These are phyloP conservation scores for Phoebastria nigripes DNA, from an alignment of 2,797 vertebrate species.

Conservation along the genomic window DNA sequence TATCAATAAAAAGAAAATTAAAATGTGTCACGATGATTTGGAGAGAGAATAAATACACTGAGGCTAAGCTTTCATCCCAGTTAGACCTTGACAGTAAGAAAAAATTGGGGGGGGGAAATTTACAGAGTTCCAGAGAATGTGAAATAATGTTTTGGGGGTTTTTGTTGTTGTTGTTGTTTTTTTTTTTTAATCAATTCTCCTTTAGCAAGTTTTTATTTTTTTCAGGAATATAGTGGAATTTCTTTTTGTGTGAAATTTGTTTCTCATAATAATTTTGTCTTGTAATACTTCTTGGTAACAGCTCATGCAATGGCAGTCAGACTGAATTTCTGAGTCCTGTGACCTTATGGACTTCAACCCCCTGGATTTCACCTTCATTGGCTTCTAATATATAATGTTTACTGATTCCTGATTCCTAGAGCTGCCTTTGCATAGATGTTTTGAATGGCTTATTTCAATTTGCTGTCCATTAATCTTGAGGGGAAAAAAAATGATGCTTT, in stretches of 20 bases:
- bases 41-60: neutral
- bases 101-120: neutral
- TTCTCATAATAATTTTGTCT: neutral
- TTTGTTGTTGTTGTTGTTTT: no score
- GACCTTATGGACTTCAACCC: neutral
- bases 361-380: neutral
- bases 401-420: neutral
- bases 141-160: neutral
- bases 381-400: neutral
- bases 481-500: neutral
- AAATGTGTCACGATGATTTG: neutral
- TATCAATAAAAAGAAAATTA: conserved; percentile 30
- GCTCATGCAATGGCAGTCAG: neutral
- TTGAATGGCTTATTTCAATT: neutral
- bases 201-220: neutral
- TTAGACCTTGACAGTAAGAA: neutral
- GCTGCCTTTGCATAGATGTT: neutral
- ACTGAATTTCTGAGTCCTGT: neutral
- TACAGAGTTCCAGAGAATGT: neutral
- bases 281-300: neutral
- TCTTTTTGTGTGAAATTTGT: neutral
- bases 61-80: neutral
- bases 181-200: neutral
- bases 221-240: neutral
- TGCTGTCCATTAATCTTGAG: neutral